Evolutionary conservation across 2,113 vertebrate species (phyloP), one percentile per base, ranked within the genome.

Genomic region (Centrocercus urophasianus): DNA sequence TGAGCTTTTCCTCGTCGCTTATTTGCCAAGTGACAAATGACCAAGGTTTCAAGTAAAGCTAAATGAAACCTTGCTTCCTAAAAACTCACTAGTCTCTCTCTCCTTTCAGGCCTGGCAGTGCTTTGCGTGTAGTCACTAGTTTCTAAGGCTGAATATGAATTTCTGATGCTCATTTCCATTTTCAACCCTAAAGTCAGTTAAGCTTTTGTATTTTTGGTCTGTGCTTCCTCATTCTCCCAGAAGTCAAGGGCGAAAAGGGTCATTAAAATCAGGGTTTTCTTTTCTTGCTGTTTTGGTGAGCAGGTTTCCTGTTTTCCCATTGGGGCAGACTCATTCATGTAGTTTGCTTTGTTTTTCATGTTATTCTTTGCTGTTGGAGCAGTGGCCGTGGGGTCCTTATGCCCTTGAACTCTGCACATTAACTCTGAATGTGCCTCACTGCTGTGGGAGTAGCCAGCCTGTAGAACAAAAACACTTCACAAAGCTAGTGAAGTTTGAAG

Each of bases 301-400:
- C 47, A 21, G 19, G 36, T 38, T 96, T 96, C 83, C 83, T 91
- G 82, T 91, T 95, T 96, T 80, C 32, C 69, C 5, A 6, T 63
- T 59, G 36, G 85, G 15, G 52, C 75, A 88, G 74, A 73, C 70
- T 54, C 17, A 24, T 64, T 82, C 2, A 1, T 76, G 22, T 54
- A 22, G 76, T 94, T 73, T 54, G 18, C 59, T n/a, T 67, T 75
- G 20, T 30, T 91, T 83, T 86, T 47, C 5, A 11, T 74, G 66
- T 88, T 86, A 8, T 69, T 78, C 43, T 8, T 73, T 36, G 2
- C 10, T 81, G 6, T 71, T 71, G 3, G n/a, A 69, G 52, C 0
- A 0, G 16, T 61, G 71, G 52, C 48, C 38, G 8, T 50, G 63
- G 63, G n/a, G 10, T 80, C 16, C 10, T 77, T 42, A 7, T 5